phyloP scores from a whole-genome alignment of 2,113 vertebrate species.

The Sceloporus tristichus region DNA sequence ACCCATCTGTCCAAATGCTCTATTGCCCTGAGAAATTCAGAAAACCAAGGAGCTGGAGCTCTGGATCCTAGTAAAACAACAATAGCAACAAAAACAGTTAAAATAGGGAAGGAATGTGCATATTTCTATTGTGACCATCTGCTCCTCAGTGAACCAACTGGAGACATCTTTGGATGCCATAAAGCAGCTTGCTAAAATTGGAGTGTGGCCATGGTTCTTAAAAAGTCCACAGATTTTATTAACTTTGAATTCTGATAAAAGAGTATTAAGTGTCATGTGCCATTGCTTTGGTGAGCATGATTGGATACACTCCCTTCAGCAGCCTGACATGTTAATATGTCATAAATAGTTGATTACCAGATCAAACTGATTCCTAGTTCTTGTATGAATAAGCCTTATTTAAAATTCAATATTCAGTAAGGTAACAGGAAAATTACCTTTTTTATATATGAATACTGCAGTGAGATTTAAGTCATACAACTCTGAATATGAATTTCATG shows the following conservation, averaged over 20 bases:
- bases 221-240: background rate
- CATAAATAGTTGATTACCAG: background rate
- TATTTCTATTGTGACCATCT: background rate
- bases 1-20: too few species aligned
- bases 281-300: background rate
- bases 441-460: background rate
- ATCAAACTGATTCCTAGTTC: background rate
- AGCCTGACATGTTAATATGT: background rate
- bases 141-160: background rate
- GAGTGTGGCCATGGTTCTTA: too few species aligned
- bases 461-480: background rate
- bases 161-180: background rate
- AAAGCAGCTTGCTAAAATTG: background rate
- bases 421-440: background rate
- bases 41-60: too few species aligned
- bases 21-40: too few species aligned
- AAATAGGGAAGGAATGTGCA: background rate
- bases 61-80: too few species aligned
- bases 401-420: background rate
- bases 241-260: background rate
- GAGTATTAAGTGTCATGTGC: background rate
- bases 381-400: background rate
- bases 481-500: slow-evolving; percentile 32
- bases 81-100: too few species aligned
- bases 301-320: too few species aligned